Conservation (phyloP, 30 jellyfish, hydroid and myxozoan genomes). For the Cassiopea xamachana region DNA sequence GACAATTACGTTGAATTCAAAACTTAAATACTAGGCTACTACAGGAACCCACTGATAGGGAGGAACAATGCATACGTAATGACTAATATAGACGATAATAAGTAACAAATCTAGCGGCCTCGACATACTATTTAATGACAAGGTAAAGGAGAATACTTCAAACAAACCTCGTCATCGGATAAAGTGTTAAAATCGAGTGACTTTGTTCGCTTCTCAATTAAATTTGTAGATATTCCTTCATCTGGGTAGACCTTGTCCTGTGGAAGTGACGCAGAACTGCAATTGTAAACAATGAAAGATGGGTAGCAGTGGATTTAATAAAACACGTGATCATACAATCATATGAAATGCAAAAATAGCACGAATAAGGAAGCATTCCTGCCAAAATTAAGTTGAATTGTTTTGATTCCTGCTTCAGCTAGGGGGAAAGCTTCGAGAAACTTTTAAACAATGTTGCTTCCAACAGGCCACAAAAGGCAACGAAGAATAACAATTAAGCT, state of each 20-base stretch:
- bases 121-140: no score
- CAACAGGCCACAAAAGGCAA: background rate
- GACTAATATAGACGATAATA: no score
- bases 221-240: conserved; percentile 7
- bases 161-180: conserved; percentile 58
- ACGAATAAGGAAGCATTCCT: background rate
- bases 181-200: conserved; percentile 56
- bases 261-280: background rate
- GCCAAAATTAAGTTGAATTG: background rate
- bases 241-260: conserved; percentile 70
- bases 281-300: background rate
- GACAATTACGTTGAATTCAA: no score
- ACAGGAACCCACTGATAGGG: no score
- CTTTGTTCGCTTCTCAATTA: conserved; percentile 55
- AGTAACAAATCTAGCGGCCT: no score
- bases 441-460: background rate
- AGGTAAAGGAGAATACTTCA: background rate
- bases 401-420: background rate
- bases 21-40: no score
- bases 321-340: no score
- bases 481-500: background rate
- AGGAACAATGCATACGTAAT: no score
- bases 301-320: no score
- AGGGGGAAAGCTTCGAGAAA: background rate
- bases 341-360: background rate